These are phyloP conservation scores for Podabrus alpinus DNA, from an alignment of 2,888 invertebrate genomes.

Conservation along the genomic window DNA sequence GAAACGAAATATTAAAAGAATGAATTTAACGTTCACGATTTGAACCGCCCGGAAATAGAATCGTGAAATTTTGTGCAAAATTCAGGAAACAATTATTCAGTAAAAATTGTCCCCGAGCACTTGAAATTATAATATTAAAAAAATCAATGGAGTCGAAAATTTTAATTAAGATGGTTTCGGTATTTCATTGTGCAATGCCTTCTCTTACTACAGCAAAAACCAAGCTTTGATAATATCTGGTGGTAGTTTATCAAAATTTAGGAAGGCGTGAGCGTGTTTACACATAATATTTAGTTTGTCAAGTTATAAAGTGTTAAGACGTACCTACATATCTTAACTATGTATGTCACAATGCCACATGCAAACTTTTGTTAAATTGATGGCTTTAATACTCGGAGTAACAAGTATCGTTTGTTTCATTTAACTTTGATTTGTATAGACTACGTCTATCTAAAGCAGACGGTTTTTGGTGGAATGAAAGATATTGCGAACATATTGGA, in stretches of 20 bases:
- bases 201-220: background rate
- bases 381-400: background rate
- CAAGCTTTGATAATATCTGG: background rate
- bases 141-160: background rate
- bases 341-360: background rate
- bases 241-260: background rate
- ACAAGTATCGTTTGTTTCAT: background rate
- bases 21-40: background rate
- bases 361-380: background rate
- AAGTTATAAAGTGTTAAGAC: background rate
- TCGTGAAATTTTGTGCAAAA: background rate
- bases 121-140: background rate
- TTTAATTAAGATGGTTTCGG: background rate
- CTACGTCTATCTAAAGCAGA: background rate
- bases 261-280: background rate
- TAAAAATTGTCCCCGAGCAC: background rate
- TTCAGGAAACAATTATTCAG: background rate
- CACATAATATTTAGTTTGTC: background rate
- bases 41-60: background rate
- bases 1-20: background rate
- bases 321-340: background rate
- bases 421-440: background rate
- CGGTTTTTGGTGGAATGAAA: background rate
- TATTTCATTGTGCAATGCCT: background rate
- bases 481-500: constrained; percentile 23